These are phyloP conservation scores for human DNA, from an alignment of 2,113 vertebrate genomes.

Conservation along the genomic window DNA sequence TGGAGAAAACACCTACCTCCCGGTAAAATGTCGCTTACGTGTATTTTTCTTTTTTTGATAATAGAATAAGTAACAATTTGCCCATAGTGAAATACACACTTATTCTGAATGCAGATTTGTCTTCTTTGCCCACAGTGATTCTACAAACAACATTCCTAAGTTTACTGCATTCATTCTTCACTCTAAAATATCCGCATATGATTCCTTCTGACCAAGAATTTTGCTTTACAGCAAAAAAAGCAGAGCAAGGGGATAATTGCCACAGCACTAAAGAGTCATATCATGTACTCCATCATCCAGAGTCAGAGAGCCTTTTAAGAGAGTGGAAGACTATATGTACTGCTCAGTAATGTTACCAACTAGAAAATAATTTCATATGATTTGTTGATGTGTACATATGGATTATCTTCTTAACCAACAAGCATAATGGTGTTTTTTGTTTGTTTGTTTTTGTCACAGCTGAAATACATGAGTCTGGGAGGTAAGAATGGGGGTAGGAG, in stretches of 20 bases:
- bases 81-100: not conserved
- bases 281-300: not conserved
- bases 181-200: not conserved
- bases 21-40: not conserved
- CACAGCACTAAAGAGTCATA: not conserved
- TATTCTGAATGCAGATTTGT: not conserved
- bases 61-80: not conserved
- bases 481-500: not conserved
- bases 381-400: not conserved
- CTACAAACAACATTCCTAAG: not conserved
- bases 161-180: not conserved
- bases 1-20: not conserved
- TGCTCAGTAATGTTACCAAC: not conserved
- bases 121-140: not conserved
- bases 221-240: conserved; percentile 7
- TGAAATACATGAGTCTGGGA: not conserved
- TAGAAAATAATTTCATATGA: not conserved
- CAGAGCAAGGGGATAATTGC: not conserved
- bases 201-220: not conserved
- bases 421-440: not conserved
- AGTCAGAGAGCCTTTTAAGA: not conserved
- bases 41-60: not conserved
- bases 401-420: not conserved
- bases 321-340: not conserved
- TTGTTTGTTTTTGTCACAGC: not conserved